Percentiles rank a stretch among this genome's conserved stretches.
Evolutionary conservation across 1,140 invertebrate species (phyloP).

Genomic region (Augochlora pura): DNA sequence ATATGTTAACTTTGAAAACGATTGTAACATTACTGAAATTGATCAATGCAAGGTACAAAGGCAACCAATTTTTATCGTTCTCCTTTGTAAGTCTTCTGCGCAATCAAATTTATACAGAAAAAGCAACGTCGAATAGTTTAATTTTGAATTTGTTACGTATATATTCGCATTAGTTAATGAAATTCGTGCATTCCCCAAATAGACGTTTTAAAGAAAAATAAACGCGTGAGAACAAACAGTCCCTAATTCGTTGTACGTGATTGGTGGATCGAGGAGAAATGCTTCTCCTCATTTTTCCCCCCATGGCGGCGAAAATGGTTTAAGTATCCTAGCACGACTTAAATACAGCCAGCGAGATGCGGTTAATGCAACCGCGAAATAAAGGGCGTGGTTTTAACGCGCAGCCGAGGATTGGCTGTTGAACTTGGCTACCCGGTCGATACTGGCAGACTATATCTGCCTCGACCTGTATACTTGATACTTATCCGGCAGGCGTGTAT

Average conservation of each 20-base stretch:
- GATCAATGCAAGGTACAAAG: no score
- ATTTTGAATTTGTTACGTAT: no score
- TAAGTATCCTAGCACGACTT: constrained; percentile 63
- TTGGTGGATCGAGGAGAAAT: background rate
- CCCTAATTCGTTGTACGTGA: constrained; percentile 42
- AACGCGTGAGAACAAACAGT: constrained; percentile 16
- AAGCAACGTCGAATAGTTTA: no score
- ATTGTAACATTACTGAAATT: no score
- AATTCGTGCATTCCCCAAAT: no score
- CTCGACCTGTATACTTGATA: constrained; percentile 77
- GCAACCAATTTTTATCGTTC: no score
- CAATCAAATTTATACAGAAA: no score
- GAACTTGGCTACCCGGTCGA: constrained; percentile 79
- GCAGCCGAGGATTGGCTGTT: constrained; percentile 79
- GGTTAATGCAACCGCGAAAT: constrained; percentile 78
- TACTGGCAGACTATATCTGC: constrained; percentile 77
- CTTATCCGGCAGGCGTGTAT: constrained; percentile 71
- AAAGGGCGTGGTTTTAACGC: constrained; percentile 81
- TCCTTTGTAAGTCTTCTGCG: no score
- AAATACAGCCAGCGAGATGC: constrained; percentile 72
- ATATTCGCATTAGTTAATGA: no score
- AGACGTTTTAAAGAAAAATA: background rate
- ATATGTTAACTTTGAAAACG: no score
- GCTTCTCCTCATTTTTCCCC: constrained; percentile 8
- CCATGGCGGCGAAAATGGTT: constrained; percentile 30